Evolutionary conservation across 2,113 vertebrate species (phyloP).

Genomic region (Dipodomys ordii): DNA sequence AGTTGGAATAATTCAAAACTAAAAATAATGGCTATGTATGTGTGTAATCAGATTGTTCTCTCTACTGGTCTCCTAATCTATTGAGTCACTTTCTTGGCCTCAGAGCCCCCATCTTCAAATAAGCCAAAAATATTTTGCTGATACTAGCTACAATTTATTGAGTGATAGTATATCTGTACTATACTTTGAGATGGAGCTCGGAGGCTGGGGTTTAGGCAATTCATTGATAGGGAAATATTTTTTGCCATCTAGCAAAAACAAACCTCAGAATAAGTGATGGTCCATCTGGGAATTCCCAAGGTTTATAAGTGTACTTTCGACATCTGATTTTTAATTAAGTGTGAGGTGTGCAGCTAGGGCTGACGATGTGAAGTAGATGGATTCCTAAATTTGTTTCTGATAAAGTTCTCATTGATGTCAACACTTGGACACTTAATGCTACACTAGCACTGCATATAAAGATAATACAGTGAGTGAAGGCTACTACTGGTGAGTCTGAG

Average conservation of each 20-base stretch:
- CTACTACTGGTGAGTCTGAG: not conserved
- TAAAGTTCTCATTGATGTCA: slow-evolving; percentile 52
- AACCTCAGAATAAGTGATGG: slow-evolving; percentile 27
- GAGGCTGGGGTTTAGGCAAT: slow-evolving; percentile 44
- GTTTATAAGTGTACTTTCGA: slow-evolving; percentile 25
- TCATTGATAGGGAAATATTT: slow-evolving; percentile 61
- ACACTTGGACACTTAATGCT: slow-evolving; percentile 37
- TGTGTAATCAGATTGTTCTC: slow-evolving; percentile 66
- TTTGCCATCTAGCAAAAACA: slow-evolving; percentile 57
- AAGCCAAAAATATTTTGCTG: slow-evolving; percentile 75
- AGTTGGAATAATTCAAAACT: slow-evolving; percentile 65
- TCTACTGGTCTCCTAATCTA: slow-evolving; percentile 72
- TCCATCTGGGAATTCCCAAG: slow-evolving; percentile 16
- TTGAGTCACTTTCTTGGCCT: slow-evolving; percentile 79
- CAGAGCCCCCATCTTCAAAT: not conserved
- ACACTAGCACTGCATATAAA: not conserved
- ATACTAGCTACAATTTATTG: slow-evolving; percentile 78
- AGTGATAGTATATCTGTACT: slow-evolving; percentile 73
- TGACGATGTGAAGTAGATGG: slow-evolving; percentile 21
- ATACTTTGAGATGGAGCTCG: slow-evolving; percentile 54
- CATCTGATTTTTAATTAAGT: slow-evolving; percentile 53
- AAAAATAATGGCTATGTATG: slow-evolving; percentile 30
- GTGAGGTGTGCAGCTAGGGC: slow-evolving; percentile 28
- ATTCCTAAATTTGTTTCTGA: slow-evolving; percentile 40
- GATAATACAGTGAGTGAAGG: not conserved